These are phyloP conservation scores for cattle (Bos taurus) DNA, from an alignment of 2,113 vertebrate species.

Conservation along the genomic window DNA sequence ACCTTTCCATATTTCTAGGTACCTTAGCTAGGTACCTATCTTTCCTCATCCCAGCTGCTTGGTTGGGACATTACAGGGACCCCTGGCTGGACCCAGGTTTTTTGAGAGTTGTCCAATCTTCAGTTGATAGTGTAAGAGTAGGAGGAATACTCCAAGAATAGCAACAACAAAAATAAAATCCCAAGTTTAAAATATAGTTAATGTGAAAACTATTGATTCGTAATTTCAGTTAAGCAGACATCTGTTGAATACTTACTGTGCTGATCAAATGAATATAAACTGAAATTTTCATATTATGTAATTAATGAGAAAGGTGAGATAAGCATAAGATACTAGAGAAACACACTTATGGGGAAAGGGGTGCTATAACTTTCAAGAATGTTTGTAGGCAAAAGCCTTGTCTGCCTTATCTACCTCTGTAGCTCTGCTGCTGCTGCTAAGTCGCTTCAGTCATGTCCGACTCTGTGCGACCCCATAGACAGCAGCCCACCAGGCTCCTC, in stretches of 20 bases:
- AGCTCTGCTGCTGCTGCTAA: background rate
- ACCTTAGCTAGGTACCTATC: background rate
- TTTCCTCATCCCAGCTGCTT: background rate
- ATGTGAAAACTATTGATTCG: background rate
- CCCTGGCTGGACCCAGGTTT: background rate
- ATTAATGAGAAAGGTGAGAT: background rate
- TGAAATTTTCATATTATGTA: background rate
- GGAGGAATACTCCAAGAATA: background rate
- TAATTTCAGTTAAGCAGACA: background rate
- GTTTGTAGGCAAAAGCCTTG: background rate
- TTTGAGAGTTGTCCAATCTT: background rate
- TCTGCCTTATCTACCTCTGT: background rate
- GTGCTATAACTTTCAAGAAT: background rate
- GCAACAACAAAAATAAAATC: background rate
- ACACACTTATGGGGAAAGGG: background rate
- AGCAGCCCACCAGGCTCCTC: too few relatives aligned
- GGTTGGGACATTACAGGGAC: background rate
- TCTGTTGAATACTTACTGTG: background rate
- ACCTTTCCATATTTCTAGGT: background rate
- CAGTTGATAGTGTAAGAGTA: background rate
- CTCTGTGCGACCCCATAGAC: too few relatives aligned
- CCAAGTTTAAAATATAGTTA: background rate
- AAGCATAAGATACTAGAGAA: background rate
- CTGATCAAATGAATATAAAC: background rate
- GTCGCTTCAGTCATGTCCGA: too few relatives aligned